A percentile compares a stretch with the other conserved stretches of the same genome.
Conservation (phyloP, 2,113 vertebrate genomes). For the Epinephelus cyanopodus region DNA sequence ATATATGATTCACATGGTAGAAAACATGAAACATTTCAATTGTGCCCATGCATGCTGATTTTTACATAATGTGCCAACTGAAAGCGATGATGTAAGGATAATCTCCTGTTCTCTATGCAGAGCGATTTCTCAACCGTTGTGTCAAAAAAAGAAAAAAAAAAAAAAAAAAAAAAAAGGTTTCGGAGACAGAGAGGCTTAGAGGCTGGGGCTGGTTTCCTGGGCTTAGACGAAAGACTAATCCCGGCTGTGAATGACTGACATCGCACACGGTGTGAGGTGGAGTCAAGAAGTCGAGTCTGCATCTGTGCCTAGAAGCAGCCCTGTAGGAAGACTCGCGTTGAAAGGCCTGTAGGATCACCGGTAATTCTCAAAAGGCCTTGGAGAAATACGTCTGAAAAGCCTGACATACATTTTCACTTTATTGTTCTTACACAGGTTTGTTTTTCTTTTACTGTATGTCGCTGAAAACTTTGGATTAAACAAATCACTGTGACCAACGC, state of each 20-base stretch:
- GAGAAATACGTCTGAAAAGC: slow-evolving; percentile 59
- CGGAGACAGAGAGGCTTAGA: slow-evolving; percentile 44
- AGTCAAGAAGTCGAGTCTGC: slow-evolving; percentile 51
- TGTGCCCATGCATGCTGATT: slow-evolving; percentile 77
- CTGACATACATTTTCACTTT: slow-evolving; percentile 61
- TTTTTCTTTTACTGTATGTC: slow-evolving; percentile 70
- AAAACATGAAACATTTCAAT: slow-evolving; percentile 73
- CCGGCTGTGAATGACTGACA: slow-evolving; percentile 34
- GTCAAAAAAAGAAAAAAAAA: slow-evolving; percentile 55
- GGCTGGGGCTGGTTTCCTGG: slow-evolving; percentile 58
- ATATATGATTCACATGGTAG: slow-evolving; percentile 75
- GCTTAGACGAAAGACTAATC: slow-evolving; percentile 53
- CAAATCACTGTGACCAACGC: slow-evolving; percentile 87
- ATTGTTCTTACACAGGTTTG: slow-evolving; percentile 63
- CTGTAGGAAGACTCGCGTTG: slow-evolving; percentile 21
- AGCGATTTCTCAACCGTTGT: slow-evolving; percentile 64
- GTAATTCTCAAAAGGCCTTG: slow-evolving; percentile 58
- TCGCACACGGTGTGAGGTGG: slow-evolving; percentile 14
- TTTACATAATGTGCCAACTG: slow-evolving; percentile 83
- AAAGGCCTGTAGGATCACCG: slow-evolving; percentile 56
- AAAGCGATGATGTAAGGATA: slow-evolving; percentile 62
- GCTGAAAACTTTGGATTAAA: slow-evolving; percentile 79
- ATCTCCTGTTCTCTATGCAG: slow-evolving; percentile 79
- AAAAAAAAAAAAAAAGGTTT: slow-evolving; percentile 51
- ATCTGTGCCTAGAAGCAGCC: slow-evolving; percentile 63